A percentile compares a stretch with the other conserved stretches of the same genome.
These are phyloP conservation scores for Lamellibrachia columna DNA, from an alignment of 2,888 invertebrate species.

Conservation along the genomic window DNA sequence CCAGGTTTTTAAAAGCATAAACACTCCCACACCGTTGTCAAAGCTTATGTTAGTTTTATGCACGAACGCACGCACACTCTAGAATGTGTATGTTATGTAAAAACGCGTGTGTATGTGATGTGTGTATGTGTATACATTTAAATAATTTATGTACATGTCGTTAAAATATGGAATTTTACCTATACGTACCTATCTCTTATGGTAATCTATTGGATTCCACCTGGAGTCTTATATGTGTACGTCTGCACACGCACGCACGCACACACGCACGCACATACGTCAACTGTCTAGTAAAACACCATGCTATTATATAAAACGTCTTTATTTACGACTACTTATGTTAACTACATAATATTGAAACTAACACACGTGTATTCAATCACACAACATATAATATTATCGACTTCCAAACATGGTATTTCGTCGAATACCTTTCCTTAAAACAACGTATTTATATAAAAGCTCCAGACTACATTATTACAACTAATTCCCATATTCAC, in stretches of 20 bases:
- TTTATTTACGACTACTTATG: not conserved
- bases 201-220: too few species aligned
- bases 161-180: too few species aligned
- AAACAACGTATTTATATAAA: not conserved
- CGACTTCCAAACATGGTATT: not conserved
- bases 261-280: too few species aligned
- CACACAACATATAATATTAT: not conserved
- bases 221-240: too few species aligned
- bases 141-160: too few species aligned
- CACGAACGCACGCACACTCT: not conserved
- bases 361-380: not conserved
- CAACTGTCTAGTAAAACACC: not conserved
- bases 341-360: not conserved
- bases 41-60: not conserved
- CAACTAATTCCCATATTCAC: not conserved
- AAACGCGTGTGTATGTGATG: too few species aligned
- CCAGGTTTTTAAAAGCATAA: not conserved
- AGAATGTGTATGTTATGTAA: too few species aligned
- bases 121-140: too few species aligned
- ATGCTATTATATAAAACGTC: not conserved
- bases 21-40: not conserved
- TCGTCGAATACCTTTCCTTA: not conserved
- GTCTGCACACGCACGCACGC: not conserved
- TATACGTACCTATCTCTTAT: too few species aligned
- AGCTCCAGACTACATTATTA: not conserved